phyloP scores from a whole-genome alignment of 2,888 invertebrate genomes.

The Melinopterus prodromus region DNA sequence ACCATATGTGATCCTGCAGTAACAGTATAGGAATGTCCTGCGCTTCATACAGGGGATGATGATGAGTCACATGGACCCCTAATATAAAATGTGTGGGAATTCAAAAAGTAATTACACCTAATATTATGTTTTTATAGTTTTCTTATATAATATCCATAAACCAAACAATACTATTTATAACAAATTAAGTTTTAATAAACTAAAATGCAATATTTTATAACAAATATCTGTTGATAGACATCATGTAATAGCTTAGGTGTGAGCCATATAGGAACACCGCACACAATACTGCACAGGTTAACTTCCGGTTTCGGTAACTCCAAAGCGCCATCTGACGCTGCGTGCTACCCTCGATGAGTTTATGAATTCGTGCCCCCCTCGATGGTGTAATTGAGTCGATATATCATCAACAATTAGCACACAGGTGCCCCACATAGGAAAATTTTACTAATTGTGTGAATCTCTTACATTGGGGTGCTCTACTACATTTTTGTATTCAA shows the following conservation, averaged over 20 bases:
- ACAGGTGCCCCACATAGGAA: not conserved
- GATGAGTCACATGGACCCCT: slow-evolving; percentile 20
- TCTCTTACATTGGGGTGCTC: not conserved
- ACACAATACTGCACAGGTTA: not conserved
- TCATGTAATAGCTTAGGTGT: not conserved
- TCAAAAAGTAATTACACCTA: not conserved
- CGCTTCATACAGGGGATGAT: slow-evolving; percentile 15
- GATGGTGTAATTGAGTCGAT: not conserved
- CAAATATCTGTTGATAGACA: too few species aligned
- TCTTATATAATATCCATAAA: too few species aligned
- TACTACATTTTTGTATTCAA: not conserved
- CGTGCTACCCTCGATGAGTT: not conserved
- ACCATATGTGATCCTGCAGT: slow-evolving; percentile 15
- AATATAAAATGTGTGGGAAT: slow-evolving; percentile 11
- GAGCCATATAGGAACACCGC: not conserved
- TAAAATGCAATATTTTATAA: too few species aligned
- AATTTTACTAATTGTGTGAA: not conserved
- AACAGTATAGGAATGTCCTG: slow-evolving; percentile 10
- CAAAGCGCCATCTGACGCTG: not conserved
- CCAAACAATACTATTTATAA: too few species aligned
- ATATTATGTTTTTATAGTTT: not conserved
- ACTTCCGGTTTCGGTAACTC: not conserved
- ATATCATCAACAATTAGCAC: not conserved
- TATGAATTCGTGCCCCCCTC: not conserved
- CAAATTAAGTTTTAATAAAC: too few species aligned